Evolutionary conservation across 1,140 invertebrate species (phyloP), one percentile per base, ranked within the genome.

Genomic region (Conus betulinus): DNA sequence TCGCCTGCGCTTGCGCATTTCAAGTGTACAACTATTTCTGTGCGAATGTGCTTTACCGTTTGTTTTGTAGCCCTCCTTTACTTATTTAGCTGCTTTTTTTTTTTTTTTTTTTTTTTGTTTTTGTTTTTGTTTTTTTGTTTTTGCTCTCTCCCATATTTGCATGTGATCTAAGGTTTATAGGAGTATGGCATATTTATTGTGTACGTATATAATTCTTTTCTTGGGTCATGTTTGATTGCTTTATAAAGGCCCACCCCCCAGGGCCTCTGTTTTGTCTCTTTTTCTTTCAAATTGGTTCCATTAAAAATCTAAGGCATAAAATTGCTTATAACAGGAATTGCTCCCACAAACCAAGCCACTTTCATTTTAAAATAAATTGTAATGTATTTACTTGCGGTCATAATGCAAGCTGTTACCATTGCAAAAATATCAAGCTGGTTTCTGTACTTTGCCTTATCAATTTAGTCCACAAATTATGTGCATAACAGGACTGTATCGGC

Each of bases 131-230:
- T n/a, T n/a, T n/a, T n/a, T n/a, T n/a, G n/a, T n/a, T n/a, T n/a
- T n/a, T n/a, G n/a, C n/a, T n/a, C 52, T 78, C 85, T 63, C 85
- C 78, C 52, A 85, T 85, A 87, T 39, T 39, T 78, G 89, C 89
- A 87, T 89, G 88, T 86, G 88, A 87, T 89, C 88, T 87, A 82
- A 89, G 78, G 86, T 89, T n/a, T 84, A 89, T 78, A 79, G 83
- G 84, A 55, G 86, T 85, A 85, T 87, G 85, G 57, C 57, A 60
- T 89, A 89, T 89, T 89, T 89, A 86, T 89, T 89, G 87, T 84
- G 85, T 87, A 83, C n/a, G 52, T 85, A 57, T 86, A 81, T 74
- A 55, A 84, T 88, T 63, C 63, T 85, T 78, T 84, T 84, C 63
- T 89, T 87, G 60, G 25, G 63, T 82, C 53, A 25, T n/a, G 20